Evolutionary conservation across 2,797 vertebrate species (phyloP).

Genomic region (Arremon brunneinucha): DNA sequence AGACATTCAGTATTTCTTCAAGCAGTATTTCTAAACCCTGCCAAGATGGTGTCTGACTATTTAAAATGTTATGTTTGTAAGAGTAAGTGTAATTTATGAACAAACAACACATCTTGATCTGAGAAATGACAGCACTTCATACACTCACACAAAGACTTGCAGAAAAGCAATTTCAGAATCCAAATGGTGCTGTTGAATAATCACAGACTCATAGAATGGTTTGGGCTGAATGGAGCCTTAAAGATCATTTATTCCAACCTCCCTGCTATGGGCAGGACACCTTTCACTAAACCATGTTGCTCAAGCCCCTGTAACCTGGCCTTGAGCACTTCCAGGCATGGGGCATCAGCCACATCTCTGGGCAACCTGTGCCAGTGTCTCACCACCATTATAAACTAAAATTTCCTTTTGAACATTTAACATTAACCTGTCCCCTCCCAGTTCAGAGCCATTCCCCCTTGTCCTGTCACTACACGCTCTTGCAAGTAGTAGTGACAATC

Average conservation of each 20-base stretch:
- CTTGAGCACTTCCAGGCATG: neutral
- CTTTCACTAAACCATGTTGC: neutral
- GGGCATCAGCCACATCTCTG: accelerated
- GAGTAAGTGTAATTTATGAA: neutral
- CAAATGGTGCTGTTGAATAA: neutral
- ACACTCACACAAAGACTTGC: accelerated
- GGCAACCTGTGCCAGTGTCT: neutral
- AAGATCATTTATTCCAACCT: neutral
- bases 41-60: neutral
- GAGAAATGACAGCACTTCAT: neutral
- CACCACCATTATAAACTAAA: neutral
- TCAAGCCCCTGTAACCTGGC: neutral
- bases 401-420: neutral
- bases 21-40: neutral
- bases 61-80: neutral
- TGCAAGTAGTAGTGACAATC: neutral
- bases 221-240: neutral
- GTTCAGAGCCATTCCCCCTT: neutral
- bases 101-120: neutral
- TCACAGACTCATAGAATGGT: neutral
- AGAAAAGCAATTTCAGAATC: neutral
- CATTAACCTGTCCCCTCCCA: neutral
- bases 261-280: neutral
- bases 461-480: neutral
- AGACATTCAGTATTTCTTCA: neutral